Percentiles rank a stretch among this genome's conserved stretches.
phyloP scores from a whole-genome alignment of 2,113 vertebrate species.

The Mus spicilegus region DNA sequence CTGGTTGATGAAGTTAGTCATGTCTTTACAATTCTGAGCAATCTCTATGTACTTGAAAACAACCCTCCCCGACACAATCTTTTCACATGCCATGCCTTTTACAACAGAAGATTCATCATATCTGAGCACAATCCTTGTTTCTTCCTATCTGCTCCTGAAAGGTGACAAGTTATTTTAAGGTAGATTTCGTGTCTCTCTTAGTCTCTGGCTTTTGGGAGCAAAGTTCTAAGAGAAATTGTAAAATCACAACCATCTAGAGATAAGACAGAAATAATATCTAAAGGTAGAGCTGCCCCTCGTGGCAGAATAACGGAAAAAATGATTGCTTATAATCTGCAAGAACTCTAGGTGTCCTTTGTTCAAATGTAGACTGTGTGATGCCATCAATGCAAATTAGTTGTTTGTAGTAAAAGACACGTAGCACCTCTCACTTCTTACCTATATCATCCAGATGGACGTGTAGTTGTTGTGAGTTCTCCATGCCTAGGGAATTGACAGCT shows the following conservation, averaged over 20 bases:
- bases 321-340: neutral
- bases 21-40: neutral
- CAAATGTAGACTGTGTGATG: neutral
- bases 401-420: neutral
- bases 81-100: neutral
- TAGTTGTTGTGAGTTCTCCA: conserved; percentile 53
- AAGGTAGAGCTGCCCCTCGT: neutral
- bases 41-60: conserved; percentile 1
- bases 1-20: neutral
- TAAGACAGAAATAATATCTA: neutral
- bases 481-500: conserved; percentile 83
- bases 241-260: neutral
- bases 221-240: neutral
- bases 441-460: conserved; percentile 81
- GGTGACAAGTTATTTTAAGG: neutral
- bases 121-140: neutral
- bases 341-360: neutral
- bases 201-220: neutral
- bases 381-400: neutral
- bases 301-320: neutral
- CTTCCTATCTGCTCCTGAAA: neutral
- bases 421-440: conserved; percentile 75
- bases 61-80: neutral
- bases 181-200: neutral
- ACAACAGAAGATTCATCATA: neutral